phyloP scores from a whole-genome alignment of 1,140 invertebrate species.

The Steinernema khuongi region DNA sequence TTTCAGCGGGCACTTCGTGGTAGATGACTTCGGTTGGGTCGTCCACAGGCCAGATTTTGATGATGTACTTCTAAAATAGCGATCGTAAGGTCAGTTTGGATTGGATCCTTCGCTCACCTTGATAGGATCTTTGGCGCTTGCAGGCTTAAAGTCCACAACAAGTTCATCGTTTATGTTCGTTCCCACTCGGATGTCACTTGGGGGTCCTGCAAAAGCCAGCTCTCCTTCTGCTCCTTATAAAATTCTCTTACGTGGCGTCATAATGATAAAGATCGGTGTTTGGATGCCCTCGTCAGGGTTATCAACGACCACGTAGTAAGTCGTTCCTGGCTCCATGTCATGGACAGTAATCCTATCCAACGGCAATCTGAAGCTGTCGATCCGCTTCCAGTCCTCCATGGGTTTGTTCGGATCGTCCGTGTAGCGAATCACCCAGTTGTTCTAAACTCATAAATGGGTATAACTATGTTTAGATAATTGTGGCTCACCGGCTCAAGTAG shows the following conservation, averaged over 20 bases:
- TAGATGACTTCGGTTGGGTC: constrained; percentile 34
- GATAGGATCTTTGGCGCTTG: constrained; percentile 40
- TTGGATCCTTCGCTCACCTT: constrained; percentile 21
- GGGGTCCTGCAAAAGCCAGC: constrained; percentile 36
- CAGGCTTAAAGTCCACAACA: constrained; percentile 57
- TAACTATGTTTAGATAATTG: neutral
- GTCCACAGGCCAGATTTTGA: constrained; percentile 38
- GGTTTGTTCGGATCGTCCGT: constrained; percentile 53
- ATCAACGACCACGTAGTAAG: constrained; percentile 51
- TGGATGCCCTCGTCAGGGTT: constrained; percentile 53
- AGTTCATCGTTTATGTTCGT: constrained; percentile 58
- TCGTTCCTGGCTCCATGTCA: constrained; percentile 45
- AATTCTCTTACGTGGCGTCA: constrained; percentile 49
- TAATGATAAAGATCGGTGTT: constrained; percentile 44
- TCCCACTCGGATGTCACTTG: constrained; percentile 48
- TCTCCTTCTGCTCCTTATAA: neutral
- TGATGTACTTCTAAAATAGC: constrained; percentile 35
- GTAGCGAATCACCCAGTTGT: constrained; percentile 51
- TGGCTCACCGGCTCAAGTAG: constrained; percentile 41
- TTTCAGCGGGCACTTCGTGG: constrained; percentile 30
- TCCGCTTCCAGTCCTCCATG: constrained; percentile 43
- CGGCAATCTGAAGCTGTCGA: constrained; percentile 44
- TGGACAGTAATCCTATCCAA: constrained; percentile 39
- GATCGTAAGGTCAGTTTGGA: neutral
- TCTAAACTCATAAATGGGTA: constrained; percentile 34